A percentile compares a stretch with the other conserved stretches of the same genome.
These are phyloP conservation scores for Tinamus major DNA, from an alignment of 2,797 vertebrate species.

Conservation along the genomic window DNA sequence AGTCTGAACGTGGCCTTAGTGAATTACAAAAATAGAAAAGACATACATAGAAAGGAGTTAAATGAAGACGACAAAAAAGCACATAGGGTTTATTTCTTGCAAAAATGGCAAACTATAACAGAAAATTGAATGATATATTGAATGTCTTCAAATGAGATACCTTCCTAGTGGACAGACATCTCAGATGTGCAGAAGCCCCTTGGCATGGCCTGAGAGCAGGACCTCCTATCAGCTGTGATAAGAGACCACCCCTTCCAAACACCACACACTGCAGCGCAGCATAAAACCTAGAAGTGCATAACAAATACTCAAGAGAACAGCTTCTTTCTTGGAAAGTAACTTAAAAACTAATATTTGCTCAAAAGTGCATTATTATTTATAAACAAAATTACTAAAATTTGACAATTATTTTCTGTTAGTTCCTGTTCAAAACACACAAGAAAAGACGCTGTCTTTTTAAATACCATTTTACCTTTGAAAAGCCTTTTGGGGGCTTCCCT, in stretches of 20 bases:
- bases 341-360: not conserved
- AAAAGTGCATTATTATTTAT: not conserved
- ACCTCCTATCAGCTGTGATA: not conserved
- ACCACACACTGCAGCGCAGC: rapidly evolving
- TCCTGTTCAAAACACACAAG: not conserved
- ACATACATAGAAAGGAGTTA: not conserved
- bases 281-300: not conserved
- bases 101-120: not conserved
- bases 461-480: not conserved
- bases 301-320: not conserved
- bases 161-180: not conserved
- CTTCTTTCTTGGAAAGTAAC: not conserved
- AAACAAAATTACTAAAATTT: not conserved
- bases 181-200: not conserved
- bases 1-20: not conserved
- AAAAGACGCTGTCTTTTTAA: not conserved
- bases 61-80: not conserved
- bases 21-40: not conserved
- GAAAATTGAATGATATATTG: not conserved
- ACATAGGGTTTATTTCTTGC: not conserved
- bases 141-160: not conserved
- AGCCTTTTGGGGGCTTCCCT: not conserved
- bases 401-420: not conserved
- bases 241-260: not conserved
- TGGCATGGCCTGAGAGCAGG: not conserved